Conservation (phyloP, 2,888 invertebrate species). For the Tenthredo mesomela region DNA sequence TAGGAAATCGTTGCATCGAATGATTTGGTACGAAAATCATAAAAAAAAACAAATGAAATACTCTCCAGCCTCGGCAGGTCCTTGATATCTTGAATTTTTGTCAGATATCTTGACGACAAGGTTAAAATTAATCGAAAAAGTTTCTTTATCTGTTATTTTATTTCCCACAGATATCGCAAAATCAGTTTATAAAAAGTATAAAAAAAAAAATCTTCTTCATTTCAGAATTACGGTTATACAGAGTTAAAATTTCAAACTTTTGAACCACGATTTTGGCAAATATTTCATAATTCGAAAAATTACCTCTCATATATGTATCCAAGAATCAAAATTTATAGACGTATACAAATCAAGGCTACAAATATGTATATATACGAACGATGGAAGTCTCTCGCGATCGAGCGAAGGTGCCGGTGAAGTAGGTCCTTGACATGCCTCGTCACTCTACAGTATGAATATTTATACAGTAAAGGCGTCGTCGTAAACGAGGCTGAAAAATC, state of each 20-base stretch:
- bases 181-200: too few species aligned
- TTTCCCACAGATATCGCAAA: not conserved
- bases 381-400: conserved; percentile 36
- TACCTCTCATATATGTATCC: not conserved
- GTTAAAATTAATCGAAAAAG: not conserved
- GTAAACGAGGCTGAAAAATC: conserved; percentile 20
- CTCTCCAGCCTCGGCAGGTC: too few species aligned
- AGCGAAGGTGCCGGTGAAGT: conserved; percentile 43
- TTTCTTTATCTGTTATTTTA: not conserved
- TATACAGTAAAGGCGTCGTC: conserved; percentile 54
- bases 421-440: conserved; percentile 59
- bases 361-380: not conserved
- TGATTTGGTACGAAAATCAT: too few species aligned
- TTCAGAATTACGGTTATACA: not conserved
- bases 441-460: conserved; percentile 65
- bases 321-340: not conserved
- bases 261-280: not conserved
- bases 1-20: not conserved
- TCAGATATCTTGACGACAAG: not conserved
- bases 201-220: not conserved
- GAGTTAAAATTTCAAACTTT: not conserved
- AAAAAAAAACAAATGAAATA: too few species aligned
- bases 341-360: conserved; percentile 19
- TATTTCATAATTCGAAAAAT: not conserved
- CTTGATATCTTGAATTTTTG: not conserved